These are phyloP conservation scores for Tapirus terrestris DNA, from an alignment of 2,113 vertebrate species.

Conservation along the genomic window DNA sequence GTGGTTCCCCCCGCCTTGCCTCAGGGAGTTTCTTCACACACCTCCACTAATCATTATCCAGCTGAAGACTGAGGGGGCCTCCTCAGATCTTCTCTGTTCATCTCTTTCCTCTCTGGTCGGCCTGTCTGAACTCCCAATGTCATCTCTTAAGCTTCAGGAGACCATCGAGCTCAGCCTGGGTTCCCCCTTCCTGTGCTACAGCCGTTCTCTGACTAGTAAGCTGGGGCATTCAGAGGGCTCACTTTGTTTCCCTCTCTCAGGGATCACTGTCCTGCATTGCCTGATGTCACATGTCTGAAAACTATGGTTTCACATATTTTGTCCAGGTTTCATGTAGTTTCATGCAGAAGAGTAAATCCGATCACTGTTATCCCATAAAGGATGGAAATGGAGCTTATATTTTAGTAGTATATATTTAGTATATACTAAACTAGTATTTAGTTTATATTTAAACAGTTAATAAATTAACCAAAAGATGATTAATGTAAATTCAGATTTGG, in stretches of 20 bases:
- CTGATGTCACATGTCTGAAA: not conserved
- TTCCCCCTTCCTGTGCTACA: not conserved
- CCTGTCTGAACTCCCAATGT: not conserved
- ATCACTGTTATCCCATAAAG: not conserved
- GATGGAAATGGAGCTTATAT: not conserved
- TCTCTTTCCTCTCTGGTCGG: not conserved
- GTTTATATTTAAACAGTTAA: not conserved
- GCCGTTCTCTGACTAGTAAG: not conserved
- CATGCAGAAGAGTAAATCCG: not conserved
- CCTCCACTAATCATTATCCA: not conserved
- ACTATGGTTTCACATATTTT: not conserved
- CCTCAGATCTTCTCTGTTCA: not conserved
- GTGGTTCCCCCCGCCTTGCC: not conserved
- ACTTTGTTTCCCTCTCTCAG: not conserved
- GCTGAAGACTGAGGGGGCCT: not conserved
- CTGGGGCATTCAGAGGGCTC: not conserved
- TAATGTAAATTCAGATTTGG: conserved; percentile 8
- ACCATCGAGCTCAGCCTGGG: not conserved
- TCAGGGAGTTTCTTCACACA: not conserved
- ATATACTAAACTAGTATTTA: too few relatives aligned
- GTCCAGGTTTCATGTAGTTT: not conserved
- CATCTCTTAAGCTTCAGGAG: conserved; percentile 2
- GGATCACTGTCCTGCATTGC: not conserved
- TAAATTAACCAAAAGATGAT: conserved; percentile 6
- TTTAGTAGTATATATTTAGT: not conserved